phyloP scores from a whole-genome alignment of 2,888 invertebrate genomes.

The Bembecia ichneumoniformis region DNA sequence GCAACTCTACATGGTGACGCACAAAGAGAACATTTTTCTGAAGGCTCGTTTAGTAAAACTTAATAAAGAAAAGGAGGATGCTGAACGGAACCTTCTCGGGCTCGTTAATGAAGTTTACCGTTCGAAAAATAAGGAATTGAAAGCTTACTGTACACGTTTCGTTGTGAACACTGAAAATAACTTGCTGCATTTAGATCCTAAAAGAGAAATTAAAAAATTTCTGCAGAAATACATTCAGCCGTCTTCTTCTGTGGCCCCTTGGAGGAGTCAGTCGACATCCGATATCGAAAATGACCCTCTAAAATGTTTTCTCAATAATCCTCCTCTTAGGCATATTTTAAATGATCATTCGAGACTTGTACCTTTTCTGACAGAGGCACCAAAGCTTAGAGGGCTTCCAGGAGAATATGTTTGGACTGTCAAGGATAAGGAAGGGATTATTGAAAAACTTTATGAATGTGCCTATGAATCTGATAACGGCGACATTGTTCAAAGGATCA shows the following conservation, averaged over 20 bases:
- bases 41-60: conserved; percentile 40
- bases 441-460: conserved; percentile 56
- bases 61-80: conserved; percentile 36
- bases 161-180: conserved; percentile 43
- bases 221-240: conserved; percentile 15
- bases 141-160: conserved; percentile 42
- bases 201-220: conserved; percentile 42
- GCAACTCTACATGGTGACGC: conserved; percentile 43
- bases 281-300: neutral
- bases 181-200: conserved; percentile 36
- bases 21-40: conserved; percentile 50
- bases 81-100: conserved; percentile 37
- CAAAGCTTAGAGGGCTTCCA: conserved; percentile 45
- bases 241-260: conserved; percentile 1
- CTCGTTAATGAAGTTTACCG: conserved; percentile 45
- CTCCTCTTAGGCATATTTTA: conserved; percentile 2
- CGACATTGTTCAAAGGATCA: conserved; percentile 46
- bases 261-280: conserved; percentile 6
- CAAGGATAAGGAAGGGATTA: conserved; percentile 55
- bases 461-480: conserved; percentile 40
- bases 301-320: neutral
- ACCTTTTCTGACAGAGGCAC: conserved; percentile 26
- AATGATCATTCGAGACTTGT: conserved; percentile 20
- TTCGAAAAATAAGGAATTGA: conserved; percentile 42
- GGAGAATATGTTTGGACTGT: conserved; percentile 57